phyloP scores from a whole-genome alignment of 2,113 vertebrate species.

The Sterrhoptilus dennistouni region DNA sequence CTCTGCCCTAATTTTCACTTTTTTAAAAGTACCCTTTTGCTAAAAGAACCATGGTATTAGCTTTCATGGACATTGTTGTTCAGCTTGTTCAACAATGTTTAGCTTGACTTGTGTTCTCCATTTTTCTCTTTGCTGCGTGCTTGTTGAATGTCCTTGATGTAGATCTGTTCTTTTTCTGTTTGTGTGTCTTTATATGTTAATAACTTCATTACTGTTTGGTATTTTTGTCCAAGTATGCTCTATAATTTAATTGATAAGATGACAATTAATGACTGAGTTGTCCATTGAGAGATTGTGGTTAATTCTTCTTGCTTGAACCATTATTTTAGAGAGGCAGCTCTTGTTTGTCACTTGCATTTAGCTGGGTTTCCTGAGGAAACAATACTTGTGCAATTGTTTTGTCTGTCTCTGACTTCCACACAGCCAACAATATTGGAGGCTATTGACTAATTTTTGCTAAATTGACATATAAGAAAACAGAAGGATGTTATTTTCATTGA shows the following conservation, averaged over 20 bases:
- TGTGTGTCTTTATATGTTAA: neutral
- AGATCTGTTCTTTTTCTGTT: neutral
- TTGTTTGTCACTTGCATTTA: neutral
- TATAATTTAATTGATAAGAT: neutral
- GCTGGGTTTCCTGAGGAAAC: neutral
- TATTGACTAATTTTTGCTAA: neutral
- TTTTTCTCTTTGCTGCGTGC: neutral
- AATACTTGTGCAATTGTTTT: neutral
- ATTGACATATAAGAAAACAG: neutral
- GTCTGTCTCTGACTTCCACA: neutral
- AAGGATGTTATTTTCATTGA: neutral
- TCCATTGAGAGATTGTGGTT: neutral
- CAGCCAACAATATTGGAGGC: neutral
- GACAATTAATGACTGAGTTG: neutral
- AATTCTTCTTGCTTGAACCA: slow-evolving; percentile 19
- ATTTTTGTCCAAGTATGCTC: neutral
- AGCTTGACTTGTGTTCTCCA: neutral
- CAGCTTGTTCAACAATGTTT: neutral
- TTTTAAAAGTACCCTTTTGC: neutral
- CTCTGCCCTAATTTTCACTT: neutral
- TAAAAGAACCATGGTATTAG: neutral
- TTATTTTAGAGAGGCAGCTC: neutral
- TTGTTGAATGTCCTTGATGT: neutral
- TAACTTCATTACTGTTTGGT: neutral
- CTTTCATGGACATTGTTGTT: neutral